phyloP scores from a whole-genome alignment of 2,797 vertebrate species.

The Phylloscopus collybita region DNA sequence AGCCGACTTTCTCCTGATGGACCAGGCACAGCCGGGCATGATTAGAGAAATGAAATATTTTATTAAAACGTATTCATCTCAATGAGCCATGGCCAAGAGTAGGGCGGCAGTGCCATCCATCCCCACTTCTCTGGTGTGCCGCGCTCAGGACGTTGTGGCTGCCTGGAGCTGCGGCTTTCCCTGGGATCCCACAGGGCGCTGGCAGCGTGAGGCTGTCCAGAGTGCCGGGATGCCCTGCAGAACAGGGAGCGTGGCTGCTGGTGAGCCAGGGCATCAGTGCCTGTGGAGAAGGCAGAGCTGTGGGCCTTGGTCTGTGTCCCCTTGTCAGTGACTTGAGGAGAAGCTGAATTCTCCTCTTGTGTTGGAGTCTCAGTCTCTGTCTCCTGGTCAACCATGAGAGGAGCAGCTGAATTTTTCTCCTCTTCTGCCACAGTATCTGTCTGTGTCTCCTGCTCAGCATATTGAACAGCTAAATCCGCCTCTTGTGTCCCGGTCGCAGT shows the following conservation, averaged over 20 bases:
- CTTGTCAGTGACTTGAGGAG: background rate
- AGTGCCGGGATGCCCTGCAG: accelerated
- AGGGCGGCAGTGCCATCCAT: background rate
- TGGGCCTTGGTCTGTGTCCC: background rate
- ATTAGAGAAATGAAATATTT: background rate
- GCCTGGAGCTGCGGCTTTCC: background rate
- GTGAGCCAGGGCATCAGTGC: background rate
- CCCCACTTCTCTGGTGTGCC: background rate
- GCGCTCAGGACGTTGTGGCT: accelerated
- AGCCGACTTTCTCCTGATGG: accelerated
- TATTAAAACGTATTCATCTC: background rate
- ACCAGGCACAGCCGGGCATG: background rate
- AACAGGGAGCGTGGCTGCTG: background rate
- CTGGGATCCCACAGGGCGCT: accelerated
- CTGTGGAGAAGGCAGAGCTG: background rate
- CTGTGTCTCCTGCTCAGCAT: background rate
- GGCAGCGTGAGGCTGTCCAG: background rate
- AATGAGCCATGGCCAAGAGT: background rate
- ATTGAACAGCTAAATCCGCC: background rate
- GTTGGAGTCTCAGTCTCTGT: background rate
- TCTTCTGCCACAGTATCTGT: background rate
- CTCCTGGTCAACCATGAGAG: background rate
- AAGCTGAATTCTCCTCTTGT: background rate
- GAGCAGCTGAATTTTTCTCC: background rate
- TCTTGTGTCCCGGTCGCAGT: background rate